Base-by-base conservation (phyloP, 2,797 vertebrate species). In the Poeciliopsis infans region DNA sequence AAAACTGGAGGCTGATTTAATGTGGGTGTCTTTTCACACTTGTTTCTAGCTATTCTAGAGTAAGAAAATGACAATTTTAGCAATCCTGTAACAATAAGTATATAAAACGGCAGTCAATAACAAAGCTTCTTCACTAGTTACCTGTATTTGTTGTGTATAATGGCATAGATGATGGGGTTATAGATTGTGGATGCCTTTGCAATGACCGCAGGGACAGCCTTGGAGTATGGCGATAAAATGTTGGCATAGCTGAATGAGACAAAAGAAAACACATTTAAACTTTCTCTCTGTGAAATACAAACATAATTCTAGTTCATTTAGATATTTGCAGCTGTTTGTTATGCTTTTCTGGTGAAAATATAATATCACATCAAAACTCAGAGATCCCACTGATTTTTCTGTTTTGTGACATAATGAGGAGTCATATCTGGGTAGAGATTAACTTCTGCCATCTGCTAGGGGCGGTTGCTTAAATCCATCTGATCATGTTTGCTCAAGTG, bases 101-200 rank as follows among this genome's bases (percentile, higher is more conserved):
- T 12, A 66, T 25, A 20, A 39, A 68, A 39, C 4, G 8, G 28
- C 28, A 59, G 28, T 33, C 28, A 61, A 61, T 33, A 61, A 18
- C 13, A 33, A 61, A 61, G 13, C 20, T 15, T 61, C 13, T 1
- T n/a, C 16, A 43, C 51, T 7, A 11, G 69, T 84, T 94, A 97
- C 97, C 97, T 96, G 96, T 97, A 97, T 93, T 97, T 97, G 80
- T 95, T 95, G 88, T 97, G 97, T 88, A 97, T 96, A 85, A 97
- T 97, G 72, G 96, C 96, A 71, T 97, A 97, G 89, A 97, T 97
- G 86, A 98, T 96, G 78, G 97, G 97, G 74, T 97, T 97, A 95
- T 97, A 97, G 91, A 97, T 94, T 7, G 97, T 93, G 16, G 97
- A 98, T 69, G 97, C 95, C 88, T 97, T 97, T 76, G 97, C 97